Conservation (phyloP, 2,888 invertebrate species). For the Limnephilus lunatus region DNA sequence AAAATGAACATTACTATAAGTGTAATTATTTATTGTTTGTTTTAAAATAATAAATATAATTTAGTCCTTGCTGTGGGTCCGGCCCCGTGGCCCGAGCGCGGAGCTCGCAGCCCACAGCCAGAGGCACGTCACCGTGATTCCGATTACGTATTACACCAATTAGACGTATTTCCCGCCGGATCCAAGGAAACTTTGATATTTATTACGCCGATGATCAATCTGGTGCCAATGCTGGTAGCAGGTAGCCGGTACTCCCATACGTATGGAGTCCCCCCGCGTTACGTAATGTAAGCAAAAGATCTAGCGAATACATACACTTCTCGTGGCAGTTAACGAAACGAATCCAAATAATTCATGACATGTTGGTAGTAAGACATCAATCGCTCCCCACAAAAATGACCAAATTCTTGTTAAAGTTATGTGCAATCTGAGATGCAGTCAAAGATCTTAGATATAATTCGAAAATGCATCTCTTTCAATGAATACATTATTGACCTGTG, state of each 20-base stretch:
- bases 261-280: background rate
- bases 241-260: background rate
- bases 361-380: too few species aligned
- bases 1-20: too few species aligned
- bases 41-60: background rate
- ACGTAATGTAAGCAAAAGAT: too few species aligned
- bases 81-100: background rate
- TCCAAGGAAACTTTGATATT: background rate
- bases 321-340: too few species aligned
- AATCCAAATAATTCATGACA: too few species aligned
- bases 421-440: too few species aligned
- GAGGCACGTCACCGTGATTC: background rate
- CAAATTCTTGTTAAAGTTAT: too few species aligned
- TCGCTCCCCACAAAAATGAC: too few species aligned
- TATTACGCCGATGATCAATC: background rate
- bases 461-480: too few species aligned
- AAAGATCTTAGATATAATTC: too few species aligned
- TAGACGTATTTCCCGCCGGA: conserved; percentile 27
- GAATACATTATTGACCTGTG: too few species aligned
- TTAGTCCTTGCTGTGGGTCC: background rate
- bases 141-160: conserved; percentile 18
- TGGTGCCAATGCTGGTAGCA: background rate
- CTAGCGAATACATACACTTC: too few species aligned
- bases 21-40: background rate
- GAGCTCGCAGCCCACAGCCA: background rate